phyloP scores from a whole-genome alignment of 2,113 vertebrate species.

The Propithecus coquereli region DNA sequence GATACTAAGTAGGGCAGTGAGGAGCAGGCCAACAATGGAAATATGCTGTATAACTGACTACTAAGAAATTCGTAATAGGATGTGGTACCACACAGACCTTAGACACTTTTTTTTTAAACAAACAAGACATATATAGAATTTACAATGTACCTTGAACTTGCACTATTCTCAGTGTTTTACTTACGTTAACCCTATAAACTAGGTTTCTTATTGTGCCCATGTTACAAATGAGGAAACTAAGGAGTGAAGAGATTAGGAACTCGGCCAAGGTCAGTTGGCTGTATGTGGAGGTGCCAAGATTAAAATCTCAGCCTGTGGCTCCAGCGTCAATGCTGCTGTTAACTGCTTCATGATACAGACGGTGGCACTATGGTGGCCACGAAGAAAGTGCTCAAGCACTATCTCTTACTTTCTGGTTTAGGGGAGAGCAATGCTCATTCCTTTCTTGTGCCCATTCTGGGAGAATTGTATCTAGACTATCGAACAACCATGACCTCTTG shows the following conservation, averaged over 20 bases:
- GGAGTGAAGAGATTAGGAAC: background rate
- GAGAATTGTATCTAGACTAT: background rate
- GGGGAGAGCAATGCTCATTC: background rate
- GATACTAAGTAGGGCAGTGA: background rate
- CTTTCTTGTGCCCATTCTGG: background rate
- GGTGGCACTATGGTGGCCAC: no score
- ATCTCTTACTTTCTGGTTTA: background rate
- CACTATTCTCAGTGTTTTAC: background rate
- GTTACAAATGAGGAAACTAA: background rate
- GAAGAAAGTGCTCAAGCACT: background rate
- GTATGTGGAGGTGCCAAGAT: background rate
- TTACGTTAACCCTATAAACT: background rate
- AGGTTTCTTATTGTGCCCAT: background rate
- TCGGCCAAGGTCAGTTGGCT: background rate
- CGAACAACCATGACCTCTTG: background rate
- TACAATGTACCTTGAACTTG: background rate
- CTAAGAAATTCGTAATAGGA: background rate
- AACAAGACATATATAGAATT: background rate
- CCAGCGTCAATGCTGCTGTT: background rate
- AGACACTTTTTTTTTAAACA: background rate
- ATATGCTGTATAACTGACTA: background rate
- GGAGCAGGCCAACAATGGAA: background rate
- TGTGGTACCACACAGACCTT: background rate
- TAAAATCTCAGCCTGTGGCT: background rate
- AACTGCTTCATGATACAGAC: background rate